Evolutionary conservation across 1,140 invertebrate species (phyloP).

Genomic region (Dreissena polymorpha): DNA sequence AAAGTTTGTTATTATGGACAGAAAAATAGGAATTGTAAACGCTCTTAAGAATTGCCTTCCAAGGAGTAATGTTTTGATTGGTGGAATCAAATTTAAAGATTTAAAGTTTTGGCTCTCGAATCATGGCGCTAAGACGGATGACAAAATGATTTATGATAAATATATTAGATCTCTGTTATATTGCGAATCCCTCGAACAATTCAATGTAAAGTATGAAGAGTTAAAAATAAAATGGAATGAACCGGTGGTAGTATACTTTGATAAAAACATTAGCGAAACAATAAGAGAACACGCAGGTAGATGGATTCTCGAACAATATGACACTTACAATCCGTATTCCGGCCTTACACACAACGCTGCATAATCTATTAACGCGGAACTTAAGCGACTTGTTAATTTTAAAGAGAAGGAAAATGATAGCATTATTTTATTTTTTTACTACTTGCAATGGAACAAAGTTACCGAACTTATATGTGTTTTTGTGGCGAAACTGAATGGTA

Average conservation of each 20-base stretch:
- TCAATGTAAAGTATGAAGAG: constrained; percentile 18
- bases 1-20: constrained; percentile 18
- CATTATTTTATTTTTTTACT: constrained; percentile 24
- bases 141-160: neutral
- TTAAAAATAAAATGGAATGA: constrained; percentile 32
- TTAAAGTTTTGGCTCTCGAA: constrained; percentile 35
- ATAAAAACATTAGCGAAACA: too few relatives aligned
- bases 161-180: constrained; percentile 9
- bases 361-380: constrained; percentile 15
- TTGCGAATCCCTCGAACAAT: constrained; percentile 21
- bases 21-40: constrained; percentile 30
- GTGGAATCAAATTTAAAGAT: constrained; percentile 35
- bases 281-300: too few relatives aligned
- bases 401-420: constrained; percentile 24
- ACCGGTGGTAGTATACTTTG: constrained; percentile 36
- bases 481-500: too few relatives aligned
- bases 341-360: too few relatives aligned
- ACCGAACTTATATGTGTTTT: neutral
- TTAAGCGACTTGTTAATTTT: constrained; percentile 25
- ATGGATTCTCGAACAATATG: too few relatives aligned
- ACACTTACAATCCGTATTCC: too few relatives aligned
- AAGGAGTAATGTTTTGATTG: too few relatives aligned
- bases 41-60: constrained; percentile 15
- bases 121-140: constrained; percentile 24
- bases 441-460: constrained; percentile 24